These are phyloP conservation scores for Drosophila biarmipes DNA, from an alignment of 1,140 invertebrate genomes.

Conservation along the genomic window DNA sequence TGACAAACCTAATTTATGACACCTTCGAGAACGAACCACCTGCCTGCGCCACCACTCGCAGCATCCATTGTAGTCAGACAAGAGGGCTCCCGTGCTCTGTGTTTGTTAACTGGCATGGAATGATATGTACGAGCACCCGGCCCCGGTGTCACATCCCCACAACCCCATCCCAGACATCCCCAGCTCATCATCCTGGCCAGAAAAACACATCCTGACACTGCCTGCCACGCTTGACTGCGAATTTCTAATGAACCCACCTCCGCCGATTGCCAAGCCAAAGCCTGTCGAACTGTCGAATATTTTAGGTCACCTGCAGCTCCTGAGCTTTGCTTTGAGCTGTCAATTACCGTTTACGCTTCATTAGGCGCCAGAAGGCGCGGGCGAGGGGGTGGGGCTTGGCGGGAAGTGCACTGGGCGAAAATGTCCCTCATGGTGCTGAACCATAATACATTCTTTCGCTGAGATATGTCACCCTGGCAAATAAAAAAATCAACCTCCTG, in stretches of 20 bases:
- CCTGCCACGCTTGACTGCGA: conserved; percentile 31
- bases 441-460: neutral
- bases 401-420: conserved; percentile 6
- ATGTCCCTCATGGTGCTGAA: too few relatives aligned
- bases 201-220: conserved; percentile 24
- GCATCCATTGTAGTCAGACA: conserved; percentile 50
- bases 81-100: conserved; percentile 47
- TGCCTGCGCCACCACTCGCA: conserved; percentile 28
- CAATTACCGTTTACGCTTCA: conserved; percentile 83
- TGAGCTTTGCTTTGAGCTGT: conserved; percentile 68
- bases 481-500: too few relatives aligned
- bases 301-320: conserved; percentile 68
- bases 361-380: conserved; percentile 56
- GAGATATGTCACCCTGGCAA: neutral
- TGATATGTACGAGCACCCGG: conserved; percentile 61
- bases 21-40: conserved; percentile 37
- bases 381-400: neutral
- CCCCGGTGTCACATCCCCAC: conserved; percentile 7
- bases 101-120: conserved; percentile 74
- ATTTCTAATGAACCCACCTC: conserved; percentile 71
- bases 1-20: conserved; percentile 69
- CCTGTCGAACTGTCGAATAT: conserved; percentile 68
- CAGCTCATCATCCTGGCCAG: conserved; percentile 20
- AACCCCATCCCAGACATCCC: too few relatives aligned
- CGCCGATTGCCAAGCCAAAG: neutral